Evolutionary conservation across 2,888 invertebrate genomes (phyloP).

Genomic region (Formica aserva): DNA sequence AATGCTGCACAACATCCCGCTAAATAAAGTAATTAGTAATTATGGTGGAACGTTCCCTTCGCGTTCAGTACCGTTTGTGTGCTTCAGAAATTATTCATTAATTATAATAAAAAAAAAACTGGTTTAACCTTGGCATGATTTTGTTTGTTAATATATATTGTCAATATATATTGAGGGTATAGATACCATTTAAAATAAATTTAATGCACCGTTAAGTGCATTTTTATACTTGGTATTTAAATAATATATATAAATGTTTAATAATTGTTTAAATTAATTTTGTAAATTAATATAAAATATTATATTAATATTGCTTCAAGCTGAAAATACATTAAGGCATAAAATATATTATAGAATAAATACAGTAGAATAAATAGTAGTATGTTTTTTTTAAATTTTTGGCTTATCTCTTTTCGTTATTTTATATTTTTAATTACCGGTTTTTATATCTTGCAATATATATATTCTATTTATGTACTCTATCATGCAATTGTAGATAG

Average conservation of each 20-base stretch:
- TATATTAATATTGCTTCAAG: not conserved
- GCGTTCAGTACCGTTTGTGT: not conserved
- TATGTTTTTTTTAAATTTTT: not conserved
- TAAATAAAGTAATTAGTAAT: slow-evolving; percentile 68
- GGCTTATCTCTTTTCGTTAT: not conserved
- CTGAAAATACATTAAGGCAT: not conserved
- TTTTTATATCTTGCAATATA: not conserved
- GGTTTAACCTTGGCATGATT: too few species aligned
- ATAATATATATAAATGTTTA: not conserved
- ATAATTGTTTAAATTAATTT: not conserved
- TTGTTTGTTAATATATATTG: not conserved
- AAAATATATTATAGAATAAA: not conserved
- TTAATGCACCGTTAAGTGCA: not conserved
- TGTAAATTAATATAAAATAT: not conserved
- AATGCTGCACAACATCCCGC: slow-evolving; percentile 66
- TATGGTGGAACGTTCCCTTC: not conserved
- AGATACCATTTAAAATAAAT: not conserved
- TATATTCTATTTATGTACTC: slow-evolving; percentile 15
- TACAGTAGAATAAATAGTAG: not conserved
- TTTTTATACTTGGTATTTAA: not conserved
- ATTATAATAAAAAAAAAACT: not conserved
- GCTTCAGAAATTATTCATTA: slow-evolving; percentile 15
- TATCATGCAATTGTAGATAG: slow-evolving; percentile 32
- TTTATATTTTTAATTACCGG: slow-evolving; percentile 1
- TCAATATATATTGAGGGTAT: not conserved